Conservation (phyloP, 2,797 vertebrate species). For the Brotula barbata region DNA sequence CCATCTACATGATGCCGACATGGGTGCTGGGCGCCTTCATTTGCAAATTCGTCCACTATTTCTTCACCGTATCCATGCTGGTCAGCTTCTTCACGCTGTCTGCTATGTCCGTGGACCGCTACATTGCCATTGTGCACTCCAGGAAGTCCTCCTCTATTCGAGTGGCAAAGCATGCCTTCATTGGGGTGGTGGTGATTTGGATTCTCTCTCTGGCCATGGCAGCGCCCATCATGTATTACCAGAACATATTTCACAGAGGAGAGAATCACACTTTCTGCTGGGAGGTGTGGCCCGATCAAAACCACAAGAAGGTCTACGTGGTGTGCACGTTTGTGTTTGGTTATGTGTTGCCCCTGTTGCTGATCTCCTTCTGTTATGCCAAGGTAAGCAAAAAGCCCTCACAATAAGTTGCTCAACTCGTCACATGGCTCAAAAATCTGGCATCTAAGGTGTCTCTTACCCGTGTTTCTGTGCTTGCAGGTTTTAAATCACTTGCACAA, state of each 20-base stretch:
- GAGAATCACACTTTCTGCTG: slow-evolving; percentile 93
- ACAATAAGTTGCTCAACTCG: background rate
- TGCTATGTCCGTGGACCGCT: slow-evolving; percentile 98
- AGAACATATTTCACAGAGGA: slow-evolving; percentile 81
- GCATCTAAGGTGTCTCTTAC: background rate
- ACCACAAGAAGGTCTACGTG: slow-evolving; percentile 89
- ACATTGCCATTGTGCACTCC: slow-evolving; percentile 95
- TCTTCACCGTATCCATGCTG: slow-evolving; percentile 97
- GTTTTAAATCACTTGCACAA: slow-evolving; percentile 97
- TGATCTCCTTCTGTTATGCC: slow-evolving; percentile 97
- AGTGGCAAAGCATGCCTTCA: slow-evolving; percentile 83
- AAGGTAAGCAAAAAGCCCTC: slow-evolving; percentile 82
- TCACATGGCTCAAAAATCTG: too few relatives aligned
- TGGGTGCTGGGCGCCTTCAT: slow-evolving; percentile 96
- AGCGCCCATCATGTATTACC: slow-evolving; percentile 90
- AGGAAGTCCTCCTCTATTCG: slow-evolving; percentile 90
- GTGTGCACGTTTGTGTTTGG: slow-evolving; percentile 95
- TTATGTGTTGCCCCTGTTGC: slow-evolving; percentile 90
- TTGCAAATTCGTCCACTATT: slow-evolving; percentile 96
- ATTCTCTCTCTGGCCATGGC: slow-evolving; percentile 90
- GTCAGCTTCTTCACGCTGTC: slow-evolving; percentile 98
- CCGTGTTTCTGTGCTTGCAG: slow-evolving; percentile 73
- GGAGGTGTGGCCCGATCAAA: slow-evolving; percentile 89
- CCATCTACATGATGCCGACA: slow-evolving; percentile 88
- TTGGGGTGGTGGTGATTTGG: slow-evolving; percentile 92